Conservation (phyloP, 2,888 invertebrate species). For the Drosophila subsilvestris region DNA sequence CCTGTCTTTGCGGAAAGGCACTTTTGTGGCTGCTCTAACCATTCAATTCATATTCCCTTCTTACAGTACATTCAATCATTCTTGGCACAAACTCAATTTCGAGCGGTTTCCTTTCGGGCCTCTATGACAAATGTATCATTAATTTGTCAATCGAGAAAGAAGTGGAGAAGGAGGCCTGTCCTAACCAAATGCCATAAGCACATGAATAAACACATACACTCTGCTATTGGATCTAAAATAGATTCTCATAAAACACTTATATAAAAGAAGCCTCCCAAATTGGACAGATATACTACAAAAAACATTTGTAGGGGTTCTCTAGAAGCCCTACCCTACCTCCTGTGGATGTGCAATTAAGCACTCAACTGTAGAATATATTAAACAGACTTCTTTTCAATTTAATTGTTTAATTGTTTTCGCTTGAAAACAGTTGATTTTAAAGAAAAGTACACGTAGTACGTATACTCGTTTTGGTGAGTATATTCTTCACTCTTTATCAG, state of each 20-base stretch:
- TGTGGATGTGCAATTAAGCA: background rate
- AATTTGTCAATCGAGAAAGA: conserved; percentile 32
- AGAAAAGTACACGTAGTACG: no score
- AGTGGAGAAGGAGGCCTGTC: conserved; percentile 33
- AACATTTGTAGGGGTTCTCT: background rate
- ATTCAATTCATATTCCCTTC: background rate
- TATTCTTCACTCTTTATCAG: no score
- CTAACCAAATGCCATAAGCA: conserved; percentile 23
- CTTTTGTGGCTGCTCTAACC: conserved; percentile 37
- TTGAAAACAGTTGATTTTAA: no score
- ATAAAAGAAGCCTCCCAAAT: conserved; percentile 26
- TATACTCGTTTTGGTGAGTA: no score
- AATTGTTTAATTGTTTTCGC: no score
- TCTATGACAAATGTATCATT: conserved; percentile 38
- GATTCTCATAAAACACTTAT: conserved; percentile 20
- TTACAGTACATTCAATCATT: conserved; percentile 1
- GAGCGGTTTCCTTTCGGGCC: conserved; percentile 21
- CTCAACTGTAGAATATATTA: background rate
- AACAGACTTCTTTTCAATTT: background rate
- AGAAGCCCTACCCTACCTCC: background rate
- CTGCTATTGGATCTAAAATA: conserved; percentile 14
- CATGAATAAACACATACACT: background rate
- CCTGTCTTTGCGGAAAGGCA: conserved; percentile 6
- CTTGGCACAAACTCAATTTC: conserved; percentile 44
- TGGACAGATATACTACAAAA: conserved; percentile 1